These are phyloP conservation scores for Cisticola juncidis DNA, from an alignment of 2,113 vertebrate genomes.

Conservation along the genomic window DNA sequence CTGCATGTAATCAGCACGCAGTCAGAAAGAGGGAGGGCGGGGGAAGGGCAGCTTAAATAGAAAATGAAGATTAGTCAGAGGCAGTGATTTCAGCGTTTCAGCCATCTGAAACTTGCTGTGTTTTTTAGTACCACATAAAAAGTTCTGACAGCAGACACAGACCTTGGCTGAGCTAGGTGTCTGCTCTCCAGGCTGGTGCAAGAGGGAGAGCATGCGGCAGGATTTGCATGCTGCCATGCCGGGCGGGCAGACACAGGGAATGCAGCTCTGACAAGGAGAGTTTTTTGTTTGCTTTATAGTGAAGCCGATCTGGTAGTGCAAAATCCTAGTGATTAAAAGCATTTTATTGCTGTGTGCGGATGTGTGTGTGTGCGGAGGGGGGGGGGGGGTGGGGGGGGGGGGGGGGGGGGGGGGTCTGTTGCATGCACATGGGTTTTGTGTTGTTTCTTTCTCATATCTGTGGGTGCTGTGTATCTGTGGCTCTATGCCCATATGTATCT, in stretches of 20 bases:
- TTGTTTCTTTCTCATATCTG: neutral
- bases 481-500: neutral
- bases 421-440: neutral
- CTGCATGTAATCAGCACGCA: neutral
- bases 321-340: neutral
- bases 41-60: neutral
- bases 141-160: neutral
- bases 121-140: neutral
- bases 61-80: conserved; percentile 14
- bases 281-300: neutral
- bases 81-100: conserved; percentile 26
- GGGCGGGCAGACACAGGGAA: neutral
- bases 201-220: neutral
- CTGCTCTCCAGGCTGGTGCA: neutral
- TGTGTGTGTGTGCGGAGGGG: neutral
- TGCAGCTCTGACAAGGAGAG: neutral
- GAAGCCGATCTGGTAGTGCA: neutral
- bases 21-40: neutral
- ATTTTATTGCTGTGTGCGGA: neutral
- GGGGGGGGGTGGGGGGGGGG: too few relatives aligned
- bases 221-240: neutral
- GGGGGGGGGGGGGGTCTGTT: neutral
- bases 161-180: neutral
- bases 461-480: neutral
- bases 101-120: neutral